These are phyloP conservation scores for Chironomus riparius DNA, from an alignment of 2,888 invertebrate species.

Conservation along the genomic window DNA sequence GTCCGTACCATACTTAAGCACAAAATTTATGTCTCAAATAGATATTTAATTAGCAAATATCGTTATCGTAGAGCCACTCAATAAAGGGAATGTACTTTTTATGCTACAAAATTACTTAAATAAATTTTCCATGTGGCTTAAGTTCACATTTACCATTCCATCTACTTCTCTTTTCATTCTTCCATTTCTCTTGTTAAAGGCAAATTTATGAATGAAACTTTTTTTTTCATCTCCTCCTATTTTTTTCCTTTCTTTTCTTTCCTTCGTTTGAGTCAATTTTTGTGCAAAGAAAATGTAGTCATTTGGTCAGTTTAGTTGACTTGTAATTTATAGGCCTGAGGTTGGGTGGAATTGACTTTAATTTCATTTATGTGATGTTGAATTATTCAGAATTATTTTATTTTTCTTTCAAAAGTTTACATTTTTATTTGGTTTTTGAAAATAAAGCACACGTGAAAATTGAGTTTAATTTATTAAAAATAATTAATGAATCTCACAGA, in stretches of 20 bases:
- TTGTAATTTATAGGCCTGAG: too few relatives aligned
- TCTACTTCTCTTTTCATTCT: not conserved
- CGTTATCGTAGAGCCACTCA: not conserved
- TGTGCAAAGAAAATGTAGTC: not conserved
- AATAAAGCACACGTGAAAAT: too few relatives aligned
- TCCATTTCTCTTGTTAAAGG: not conserved
- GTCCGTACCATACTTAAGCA: not conserved
- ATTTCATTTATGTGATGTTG: too few relatives aligned
- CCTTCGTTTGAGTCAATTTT: not conserved
- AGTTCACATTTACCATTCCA: not conserved
- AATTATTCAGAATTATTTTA: too few relatives aligned
- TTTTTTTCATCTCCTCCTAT: not conserved
- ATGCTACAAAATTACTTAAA: not conserved
- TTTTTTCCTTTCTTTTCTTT: not conserved
- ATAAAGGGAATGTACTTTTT: not conserved
- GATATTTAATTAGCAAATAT: conserved; percentile 4
- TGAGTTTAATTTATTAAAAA: too few relatives aligned
- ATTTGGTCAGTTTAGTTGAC: not conserved
- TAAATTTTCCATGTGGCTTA: conserved; percentile 12
- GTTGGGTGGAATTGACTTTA: too few relatives aligned
- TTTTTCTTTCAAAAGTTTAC: too few relatives aligned
- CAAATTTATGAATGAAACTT: conserved; percentile 13
- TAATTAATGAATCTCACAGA: too few relatives aligned
- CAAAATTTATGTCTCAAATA: not conserved
- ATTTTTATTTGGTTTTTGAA: too few relatives aligned